Conservation (phyloP, 2,888 invertebrate genomes). For the Callinectes sapidus region DNA sequence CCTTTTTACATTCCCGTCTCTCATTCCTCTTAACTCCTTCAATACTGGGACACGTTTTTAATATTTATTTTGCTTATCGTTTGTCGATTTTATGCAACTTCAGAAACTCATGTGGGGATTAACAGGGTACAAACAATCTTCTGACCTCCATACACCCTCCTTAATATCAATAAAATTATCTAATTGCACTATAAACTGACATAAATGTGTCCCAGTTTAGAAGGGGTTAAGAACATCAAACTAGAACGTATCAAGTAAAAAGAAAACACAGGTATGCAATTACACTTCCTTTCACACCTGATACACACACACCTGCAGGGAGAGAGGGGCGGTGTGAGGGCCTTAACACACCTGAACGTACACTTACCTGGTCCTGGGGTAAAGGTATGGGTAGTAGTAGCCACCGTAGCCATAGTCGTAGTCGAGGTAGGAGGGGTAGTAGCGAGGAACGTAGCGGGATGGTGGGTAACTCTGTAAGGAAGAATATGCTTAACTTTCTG, state of each 20-base stretch:
- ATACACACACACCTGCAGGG: not conserved
- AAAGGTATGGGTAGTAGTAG: conserved; percentile 42
- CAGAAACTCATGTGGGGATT: too few relatives aligned
- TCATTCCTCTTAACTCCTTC: too few relatives aligned
- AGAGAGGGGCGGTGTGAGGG: not conserved
- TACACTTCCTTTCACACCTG: not conserved
- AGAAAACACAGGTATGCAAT: not conserved
- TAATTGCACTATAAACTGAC: too few relatives aligned
- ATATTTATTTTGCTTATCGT: too few relatives aligned
- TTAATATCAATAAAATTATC: too few relatives aligned
- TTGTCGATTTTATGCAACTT: too few relatives aligned
- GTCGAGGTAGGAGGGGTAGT: conserved; percentile 62
- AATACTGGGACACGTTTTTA: too few relatives aligned
- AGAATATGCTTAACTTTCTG: not conserved
- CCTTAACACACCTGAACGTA: not conserved
- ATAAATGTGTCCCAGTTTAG: too few relatives aligned
- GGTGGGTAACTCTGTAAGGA: conserved; percentile 67
- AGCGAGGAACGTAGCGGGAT: conserved; percentile 63
- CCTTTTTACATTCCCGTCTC: not conserved
- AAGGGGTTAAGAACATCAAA: not conserved
- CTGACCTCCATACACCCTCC: too few relatives aligned
- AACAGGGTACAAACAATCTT: too few relatives aligned
- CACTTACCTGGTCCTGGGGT: conserved; percentile 57
- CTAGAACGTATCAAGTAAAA: not conserved
- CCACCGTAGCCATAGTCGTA: conserved; percentile 72